Evolutionary conservation across 2,113 vertebrate genomes (phyloP), one percentile per base, ranked within the genome.

Genomic region (Machaerirhynchus nigripectus): DNA sequence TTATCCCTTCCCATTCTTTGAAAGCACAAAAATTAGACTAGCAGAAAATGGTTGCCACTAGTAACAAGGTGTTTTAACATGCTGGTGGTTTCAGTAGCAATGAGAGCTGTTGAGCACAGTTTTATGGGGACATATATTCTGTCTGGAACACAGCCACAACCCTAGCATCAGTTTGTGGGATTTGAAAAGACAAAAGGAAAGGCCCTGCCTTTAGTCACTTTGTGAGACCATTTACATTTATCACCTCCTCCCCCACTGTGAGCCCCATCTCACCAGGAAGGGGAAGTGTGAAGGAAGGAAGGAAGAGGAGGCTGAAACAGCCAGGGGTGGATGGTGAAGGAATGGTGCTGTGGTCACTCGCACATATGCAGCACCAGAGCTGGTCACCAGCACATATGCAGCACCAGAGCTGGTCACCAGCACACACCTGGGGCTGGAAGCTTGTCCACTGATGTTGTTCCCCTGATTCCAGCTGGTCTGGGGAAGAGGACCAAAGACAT

Each of bases 1-100:
- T 93, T 42, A 61, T 60, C 14, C 63, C 35, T 85, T 90, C 33
- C 79, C 26, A 47, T 9, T 76, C 83, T 83, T 83, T 21, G 11
- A 65, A 90, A 67, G 55, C 37, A 57, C 26, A 83, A 67, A 85
- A 86, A 63, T 59, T 65, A 92, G 79, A 50, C 67, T 55, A 67
- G 83, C 50, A 89, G 71, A 95, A 93, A 90, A 93, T 86, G 90
- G 94, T 93, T 97, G 95, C 95, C 64, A 84, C 35, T 81, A 63
- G 93, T 95, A 95, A 96, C 86, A 91, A 82, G 64, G 35, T 84
- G 39, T 56, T 91, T 93, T 88, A 84, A 67, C 47, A 56, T 33
- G 65, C 63, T 23, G 1, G 52, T 75, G 35, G 59, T 86, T 95
- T 87, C 18, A 33, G 9, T 9, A 59, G 55, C 7, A 74, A 47